phyloP scores from a whole-genome alignment of 2,888 invertebrate species.

The Agrilus biguttatus region DNA sequence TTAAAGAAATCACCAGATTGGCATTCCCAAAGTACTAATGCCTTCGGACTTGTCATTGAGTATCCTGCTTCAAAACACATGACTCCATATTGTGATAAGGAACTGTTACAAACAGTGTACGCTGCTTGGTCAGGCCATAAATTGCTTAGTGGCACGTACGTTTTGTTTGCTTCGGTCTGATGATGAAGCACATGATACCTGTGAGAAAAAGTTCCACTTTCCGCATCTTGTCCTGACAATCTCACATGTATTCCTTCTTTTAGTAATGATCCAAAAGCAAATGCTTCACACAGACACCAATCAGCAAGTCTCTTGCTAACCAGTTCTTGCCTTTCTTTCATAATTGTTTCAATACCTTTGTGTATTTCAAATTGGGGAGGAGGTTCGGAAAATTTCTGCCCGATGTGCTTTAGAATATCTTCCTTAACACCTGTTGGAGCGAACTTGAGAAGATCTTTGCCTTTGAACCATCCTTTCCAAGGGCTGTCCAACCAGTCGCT shows the following conservation, averaged over 20 bases:
- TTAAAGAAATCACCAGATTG: constrained; percentile 81
- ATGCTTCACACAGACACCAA: constrained; percentile 70
- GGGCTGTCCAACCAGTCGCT: constrained; percentile 69
- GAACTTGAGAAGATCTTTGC: constrained; percentile 44
- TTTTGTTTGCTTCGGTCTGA: constrained; percentile 53
- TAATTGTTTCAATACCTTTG: constrained; percentile 30
- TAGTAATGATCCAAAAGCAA: constrained; percentile 62
- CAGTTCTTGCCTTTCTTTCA: constrained; percentile 40
- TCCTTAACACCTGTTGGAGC: constrained; percentile 51
- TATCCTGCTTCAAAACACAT: constrained; percentile 71
- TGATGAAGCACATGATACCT: constrained; percentile 73
- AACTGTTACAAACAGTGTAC: constrained; percentile 70
- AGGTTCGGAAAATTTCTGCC: constrained; percentile 44
- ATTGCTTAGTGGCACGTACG: constrained; percentile 42
- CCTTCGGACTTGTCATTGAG: constrained; percentile 59
- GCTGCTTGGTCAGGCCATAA: constrained; percentile 58
- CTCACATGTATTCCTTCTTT: constrained; percentile 63
- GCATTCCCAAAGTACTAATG: constrained; percentile 68
- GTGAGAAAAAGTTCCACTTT: constrained; percentile 65
- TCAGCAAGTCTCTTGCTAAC: constrained; percentile 46
- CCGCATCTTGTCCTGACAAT: constrained; percentile 66
- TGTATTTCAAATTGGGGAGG: constrained; percentile 40
- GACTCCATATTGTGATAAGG: constrained; percentile 40
- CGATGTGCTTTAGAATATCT: constrained; percentile 50
- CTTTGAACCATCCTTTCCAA: constrained; percentile 51